Conservation (phyloP, 2,888 invertebrate genomes). For the Parasteatoda lunata region DNA sequence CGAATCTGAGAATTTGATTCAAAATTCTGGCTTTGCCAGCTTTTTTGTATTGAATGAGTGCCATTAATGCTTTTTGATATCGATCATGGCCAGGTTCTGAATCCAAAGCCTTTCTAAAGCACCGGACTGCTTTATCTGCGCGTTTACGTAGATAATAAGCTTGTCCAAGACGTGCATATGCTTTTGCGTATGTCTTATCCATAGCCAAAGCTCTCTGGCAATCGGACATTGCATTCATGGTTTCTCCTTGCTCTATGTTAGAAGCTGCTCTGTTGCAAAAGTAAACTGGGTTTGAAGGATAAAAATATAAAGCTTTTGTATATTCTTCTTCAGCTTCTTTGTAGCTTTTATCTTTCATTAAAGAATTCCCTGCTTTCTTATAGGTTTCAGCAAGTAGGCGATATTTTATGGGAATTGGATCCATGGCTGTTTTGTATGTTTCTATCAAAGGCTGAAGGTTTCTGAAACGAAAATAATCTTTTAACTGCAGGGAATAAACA, state of each 20-base stretch:
- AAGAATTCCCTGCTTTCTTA: neutral
- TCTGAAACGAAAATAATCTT: neutral
- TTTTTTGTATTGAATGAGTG: neutral
- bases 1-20: neutral
- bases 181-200: conserved; percentile 26
- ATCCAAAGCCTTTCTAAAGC: conserved; percentile 20
- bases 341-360: neutral
- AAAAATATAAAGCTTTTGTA: conserved; percentile 1
- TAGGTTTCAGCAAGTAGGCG: conserved; percentile 6
- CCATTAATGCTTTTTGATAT: neutral
- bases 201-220: conserved; percentile 12
- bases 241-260: neutral
- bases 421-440: neutral
- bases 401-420: conserved; percentile 10
- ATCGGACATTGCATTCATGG: conserved; percentile 4
- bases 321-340: conserved; percentile 23
- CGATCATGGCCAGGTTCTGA: conserved; percentile 15
- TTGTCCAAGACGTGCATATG: conserved; percentile 23
- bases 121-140: conserved; percentile 5
- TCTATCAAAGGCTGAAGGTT: conserved; percentile 1
- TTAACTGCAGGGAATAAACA: neutral
- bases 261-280: conserved; percentile 37
- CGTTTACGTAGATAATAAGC: conserved; percentile 14
- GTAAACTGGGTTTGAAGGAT: conserved; percentile 16
- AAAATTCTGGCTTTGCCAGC: neutral